phyloP scores from a whole-genome alignment of 1,140 invertebrate species.

The Charaxes varanes region DNA sequence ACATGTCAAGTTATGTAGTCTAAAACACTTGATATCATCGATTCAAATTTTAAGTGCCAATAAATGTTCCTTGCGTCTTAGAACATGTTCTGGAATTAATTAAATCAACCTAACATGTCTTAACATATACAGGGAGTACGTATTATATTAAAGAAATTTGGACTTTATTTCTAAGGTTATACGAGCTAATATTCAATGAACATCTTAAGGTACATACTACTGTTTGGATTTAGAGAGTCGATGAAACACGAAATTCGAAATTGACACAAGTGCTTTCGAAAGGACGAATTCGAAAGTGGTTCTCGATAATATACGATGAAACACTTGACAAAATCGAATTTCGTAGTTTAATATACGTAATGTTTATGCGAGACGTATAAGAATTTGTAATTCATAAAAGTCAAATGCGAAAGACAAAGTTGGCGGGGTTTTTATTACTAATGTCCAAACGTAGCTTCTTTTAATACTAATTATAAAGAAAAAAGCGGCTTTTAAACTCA shows the following conservation, averaged over 20 bases:
- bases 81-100: constrained; percentile 18
- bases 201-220: background rate
- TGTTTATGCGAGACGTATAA: too few species aligned
- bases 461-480: too few species aligned
- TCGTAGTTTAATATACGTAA: background rate
- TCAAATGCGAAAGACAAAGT: too few species aligned
- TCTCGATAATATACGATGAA: constrained; percentile 14
- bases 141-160: background rate
- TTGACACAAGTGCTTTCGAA: constrained; percentile 16
- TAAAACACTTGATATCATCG: constrained; percentile 3
- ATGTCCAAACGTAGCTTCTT: too few species aligned
- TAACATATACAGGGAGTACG: constrained; percentile 1
- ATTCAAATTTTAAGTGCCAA: constrained; percentile 15
- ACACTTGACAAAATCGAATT: constrained; percentile 3
- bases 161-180: background rate
- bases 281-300: constrained; percentile 15
- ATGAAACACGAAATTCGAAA: constrained; percentile 9
- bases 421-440: too few species aligned
- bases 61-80: constrained; percentile 11
- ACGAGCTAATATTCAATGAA: background rate
- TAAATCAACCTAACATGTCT: constrained; percentile 9
- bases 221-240: too few species aligned
- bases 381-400: too few species aligned
- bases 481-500: too few species aligned
- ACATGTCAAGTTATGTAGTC: too few species aligned